Base-by-base conservation (phyloP, 2,113 vertebrate species). In the Cyanoramphus novaezelandiae region DNA sequence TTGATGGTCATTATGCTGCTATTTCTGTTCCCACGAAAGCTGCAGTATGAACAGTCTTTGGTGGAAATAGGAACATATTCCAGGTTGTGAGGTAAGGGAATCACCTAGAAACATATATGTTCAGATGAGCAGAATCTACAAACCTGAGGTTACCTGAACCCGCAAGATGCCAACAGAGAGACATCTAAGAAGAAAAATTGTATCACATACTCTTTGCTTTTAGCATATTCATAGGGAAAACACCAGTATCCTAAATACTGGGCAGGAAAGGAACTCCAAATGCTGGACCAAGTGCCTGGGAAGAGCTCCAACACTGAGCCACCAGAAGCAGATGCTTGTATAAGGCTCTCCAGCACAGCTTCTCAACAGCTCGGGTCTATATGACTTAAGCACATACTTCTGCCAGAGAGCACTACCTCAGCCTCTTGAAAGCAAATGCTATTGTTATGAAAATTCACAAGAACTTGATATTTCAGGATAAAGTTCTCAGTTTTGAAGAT, bases 231-330 rank as follows among this genome's bases (percentile, higher is more conserved):
- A 19, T 7, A 55, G 8, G 23, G 52, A 81, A 70, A 65, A 9
- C 27, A 29, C 3, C 4, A 0, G 9, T n/a, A 29, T 65, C 44
- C 46, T 9, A 8, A 57, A 64, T 6, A 37, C 0, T 3, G 12
- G 60, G 59, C 78, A 74, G 62, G 50, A 46, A 25, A 67, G 17
- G 27, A 81, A 37, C 23, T 44, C 41, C 46, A 87, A 37, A 43
- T 1, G 41, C n/a, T 50, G 41, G 52, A 31, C 9, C 3, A 44
- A 57, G 31, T 17, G 17, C 35, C 57, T 43, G 57, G 5, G 70
- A 29, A 49, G 41, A 78, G 46, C 46, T 44, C 25, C 23, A 47
- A 67, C 63, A 33, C 15, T 2, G 37, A 69, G 19, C 43, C 33
- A 50, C 43, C 37, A 39, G 28, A 52, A 24, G 21, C 33, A 65